Percentiles rank a stretch among this genome's conserved stretches.
Conservation (phyloP, 2,797 vertebrate species). For the Anniella stebbinsi region DNA sequence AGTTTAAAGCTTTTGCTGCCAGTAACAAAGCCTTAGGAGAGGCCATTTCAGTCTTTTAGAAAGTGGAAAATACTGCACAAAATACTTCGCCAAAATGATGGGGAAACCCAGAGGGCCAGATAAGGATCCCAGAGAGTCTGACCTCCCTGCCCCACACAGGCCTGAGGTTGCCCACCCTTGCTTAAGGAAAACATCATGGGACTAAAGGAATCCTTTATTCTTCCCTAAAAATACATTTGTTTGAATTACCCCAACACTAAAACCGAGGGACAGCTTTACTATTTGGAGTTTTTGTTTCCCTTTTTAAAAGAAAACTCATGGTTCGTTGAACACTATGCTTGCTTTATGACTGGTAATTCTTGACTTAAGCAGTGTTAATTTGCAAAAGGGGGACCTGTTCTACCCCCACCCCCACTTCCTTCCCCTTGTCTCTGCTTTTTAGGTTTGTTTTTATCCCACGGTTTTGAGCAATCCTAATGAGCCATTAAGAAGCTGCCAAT, state of each 20-base stretch:
- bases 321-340: constrained; percentile 69
- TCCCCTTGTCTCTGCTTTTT: constrained; percentile 52
- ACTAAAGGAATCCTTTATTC: not conserved
- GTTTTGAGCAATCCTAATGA: constrained; percentile 70
- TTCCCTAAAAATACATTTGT: too few species aligned
- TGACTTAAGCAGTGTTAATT: constrained; percentile 52
- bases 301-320: constrained; percentile 47
- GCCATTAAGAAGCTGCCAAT: constrained; percentile 67
- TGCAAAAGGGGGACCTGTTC: constrained; percentile 44
- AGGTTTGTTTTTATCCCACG: constrained; percentile 69
- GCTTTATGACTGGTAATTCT: constrained; percentile 69
- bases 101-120: too few species aligned
- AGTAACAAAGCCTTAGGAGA: too few species aligned
- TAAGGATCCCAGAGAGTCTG: too few species aligned
- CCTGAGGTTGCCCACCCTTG: too few species aligned
- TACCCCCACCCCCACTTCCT: not conserved
- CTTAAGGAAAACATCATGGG: constrained; percentile 20
- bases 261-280: constrained; percentile 62
- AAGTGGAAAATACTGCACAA: too few species aligned
- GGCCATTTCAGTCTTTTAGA: too few species aligned
- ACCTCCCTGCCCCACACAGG: too few species aligned
- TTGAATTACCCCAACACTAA: constrained; percentile 34
- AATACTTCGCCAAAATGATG: too few species aligned
- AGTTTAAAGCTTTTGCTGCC: too few species aligned
- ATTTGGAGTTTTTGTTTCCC: constrained; percentile 37